These are phyloP conservation scores for Drosophila greeni DNA, from an alignment of 2,888 invertebrate genomes.

Conservation along the genomic window DNA sequence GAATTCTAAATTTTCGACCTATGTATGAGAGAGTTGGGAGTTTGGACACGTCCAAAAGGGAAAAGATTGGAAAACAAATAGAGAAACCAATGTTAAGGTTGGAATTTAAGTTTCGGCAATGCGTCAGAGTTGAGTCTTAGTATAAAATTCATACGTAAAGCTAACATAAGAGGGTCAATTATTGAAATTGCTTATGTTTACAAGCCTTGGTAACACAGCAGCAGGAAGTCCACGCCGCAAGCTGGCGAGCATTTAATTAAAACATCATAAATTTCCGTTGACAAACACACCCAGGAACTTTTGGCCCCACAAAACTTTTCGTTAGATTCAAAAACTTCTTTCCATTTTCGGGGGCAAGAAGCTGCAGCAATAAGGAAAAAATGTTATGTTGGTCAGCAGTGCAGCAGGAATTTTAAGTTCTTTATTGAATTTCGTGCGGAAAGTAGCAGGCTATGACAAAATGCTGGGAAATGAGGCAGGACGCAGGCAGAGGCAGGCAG, in stretches of 20 bases:
- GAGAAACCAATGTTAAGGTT: constrained; percentile 6
- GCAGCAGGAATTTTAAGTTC: constrained; percentile 48
- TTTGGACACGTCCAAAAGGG: constrained; percentile 19
- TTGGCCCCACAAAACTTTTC: constrained; percentile 7
- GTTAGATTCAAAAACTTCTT: constrained; percentile 11
- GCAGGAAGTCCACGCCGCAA: background rate
- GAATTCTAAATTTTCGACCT: constrained; percentile 19
- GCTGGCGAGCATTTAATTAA: constrained; percentile 9
- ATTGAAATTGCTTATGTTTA: constrained; percentile 3
- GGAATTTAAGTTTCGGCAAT: background rate
- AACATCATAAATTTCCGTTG: constrained; percentile 25
- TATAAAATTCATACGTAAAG: no score
- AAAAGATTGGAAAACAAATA: constrained; percentile 9
- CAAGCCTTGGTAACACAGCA: background rate
- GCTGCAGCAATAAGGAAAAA: constrained; percentile 13
- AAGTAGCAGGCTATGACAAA: constrained; percentile 30
- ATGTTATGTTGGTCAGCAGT: constrained; percentile 8
- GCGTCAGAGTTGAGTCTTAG: background rate
- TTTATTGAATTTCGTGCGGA: constrained; percentile 46
- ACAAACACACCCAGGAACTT: constrained; percentile 16
- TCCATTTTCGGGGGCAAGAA: background rate
- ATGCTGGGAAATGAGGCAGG: constrained; percentile 19
- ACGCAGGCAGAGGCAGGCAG: constrained; percentile 7
- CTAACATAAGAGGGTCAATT: background rate
- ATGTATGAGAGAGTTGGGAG: constrained; percentile 3